Percentiles rank a stretch among this genome's conserved stretches.
Evolutionary conservation across 2,888 invertebrate species (phyloP).

Genomic region (Drosophila greeni): DNA sequence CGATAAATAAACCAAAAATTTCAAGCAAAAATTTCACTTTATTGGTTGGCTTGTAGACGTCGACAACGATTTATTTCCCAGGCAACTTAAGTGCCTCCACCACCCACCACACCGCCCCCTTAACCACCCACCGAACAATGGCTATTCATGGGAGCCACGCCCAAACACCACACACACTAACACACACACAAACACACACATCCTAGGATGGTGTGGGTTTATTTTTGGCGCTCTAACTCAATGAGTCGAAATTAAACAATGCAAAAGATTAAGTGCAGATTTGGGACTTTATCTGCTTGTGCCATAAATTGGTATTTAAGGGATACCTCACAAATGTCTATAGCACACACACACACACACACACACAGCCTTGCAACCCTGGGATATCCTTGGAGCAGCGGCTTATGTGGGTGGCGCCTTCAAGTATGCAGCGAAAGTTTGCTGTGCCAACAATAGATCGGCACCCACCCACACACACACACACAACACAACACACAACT

Average conservation of each 20-base stretch:
- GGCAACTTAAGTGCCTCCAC: constrained; percentile 60
- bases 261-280: constrained; percentile 79
- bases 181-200: constrained; percentile 17
- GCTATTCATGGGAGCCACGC: constrained; percentile 29
- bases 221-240: constrained; percentile 68
- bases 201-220: constrained; percentile 19
- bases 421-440: constrained; percentile 63
- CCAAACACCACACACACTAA: constrained; percentile 13
- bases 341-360: constrained; percentile 44
- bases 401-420: constrained; percentile 47
- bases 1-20: background rate
- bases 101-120: background rate
- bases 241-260: constrained; percentile 78
- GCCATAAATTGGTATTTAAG: constrained; percentile 78
- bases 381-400: constrained; percentile 19
- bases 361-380: constrained; percentile 10
- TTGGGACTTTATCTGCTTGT: constrained; percentile 78
- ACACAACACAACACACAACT: too few species aligned
- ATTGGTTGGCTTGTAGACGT: constrained; percentile 36
- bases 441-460: constrained; percentile 70
- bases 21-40: background rate
- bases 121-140: constrained; percentile 44
- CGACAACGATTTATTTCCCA: constrained; percentile 70
- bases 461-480: constrained; percentile 26
- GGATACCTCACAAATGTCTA: constrained; percentile 75